Conservation (phyloP, 2,113 vertebrate genomes). For the Podarcis raffonei region DNA sequence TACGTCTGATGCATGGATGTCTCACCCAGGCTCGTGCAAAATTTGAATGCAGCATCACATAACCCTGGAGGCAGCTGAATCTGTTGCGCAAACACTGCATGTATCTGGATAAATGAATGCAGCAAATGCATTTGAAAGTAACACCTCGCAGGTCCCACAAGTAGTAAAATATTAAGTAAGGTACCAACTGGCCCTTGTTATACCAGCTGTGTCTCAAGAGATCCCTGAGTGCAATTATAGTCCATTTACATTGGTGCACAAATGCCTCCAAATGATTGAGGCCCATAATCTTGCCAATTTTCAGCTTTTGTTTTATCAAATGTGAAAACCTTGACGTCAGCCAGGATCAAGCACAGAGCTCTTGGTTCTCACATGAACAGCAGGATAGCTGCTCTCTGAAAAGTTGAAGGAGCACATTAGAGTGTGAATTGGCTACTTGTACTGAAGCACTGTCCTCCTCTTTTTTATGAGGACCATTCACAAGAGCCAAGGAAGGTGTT, state of each 20-base stretch:
- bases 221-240: neutral
- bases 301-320: neutral
- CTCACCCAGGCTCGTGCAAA: neutral
- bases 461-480: neutral
- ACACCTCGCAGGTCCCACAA: neutral
- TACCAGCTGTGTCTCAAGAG: neutral
- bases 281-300: neutral
- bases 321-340: neutral
- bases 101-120: neutral
- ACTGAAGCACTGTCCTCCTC: neutral
- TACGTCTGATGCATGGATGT: neutral
- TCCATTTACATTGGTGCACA: neutral
- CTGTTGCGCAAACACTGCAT: neutral
- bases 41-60: neutral
- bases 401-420: neutral
- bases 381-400: neutral
- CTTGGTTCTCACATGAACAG: neutral
- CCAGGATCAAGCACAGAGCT: neutral
- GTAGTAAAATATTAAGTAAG: too few species aligned
- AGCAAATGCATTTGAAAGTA: neutral
- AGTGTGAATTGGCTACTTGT: neutral
- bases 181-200: neutral
- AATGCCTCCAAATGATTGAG: neutral
- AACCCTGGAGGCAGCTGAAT: neutral
- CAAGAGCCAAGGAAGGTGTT: neutral